phyloP scores from a whole-genome alignment of 2,113 vertebrate species.

The Antechinus stuartii region DNA sequence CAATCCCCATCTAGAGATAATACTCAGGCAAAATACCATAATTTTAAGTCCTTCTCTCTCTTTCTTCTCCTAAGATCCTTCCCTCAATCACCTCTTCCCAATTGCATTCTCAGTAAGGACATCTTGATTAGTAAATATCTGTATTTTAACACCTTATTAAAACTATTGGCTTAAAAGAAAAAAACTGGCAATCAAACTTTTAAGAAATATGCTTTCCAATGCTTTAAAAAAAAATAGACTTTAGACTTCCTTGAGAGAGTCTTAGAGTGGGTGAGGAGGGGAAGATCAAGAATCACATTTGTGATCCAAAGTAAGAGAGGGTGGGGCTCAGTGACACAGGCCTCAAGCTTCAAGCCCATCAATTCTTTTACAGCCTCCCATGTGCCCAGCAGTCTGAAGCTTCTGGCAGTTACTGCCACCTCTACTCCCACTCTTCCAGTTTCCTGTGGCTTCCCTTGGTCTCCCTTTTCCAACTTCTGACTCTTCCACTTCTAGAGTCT shows the following conservation, averaged over 20 bases:
- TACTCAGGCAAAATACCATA: too few relatives aligned
- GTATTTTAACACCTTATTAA: not conserved
- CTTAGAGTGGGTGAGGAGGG: not conserved
- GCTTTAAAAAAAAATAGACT: not conserved
- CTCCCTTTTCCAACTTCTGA: not conserved
- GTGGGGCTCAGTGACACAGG: not conserved
- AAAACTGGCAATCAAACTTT: not conserved
- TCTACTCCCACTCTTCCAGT: not conserved
- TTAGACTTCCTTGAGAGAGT: not conserved
- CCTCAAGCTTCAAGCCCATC: not conserved
- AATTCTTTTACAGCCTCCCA: not conserved
- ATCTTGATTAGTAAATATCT: not conserved
- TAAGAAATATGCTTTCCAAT: not conserved
- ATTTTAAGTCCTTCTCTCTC: not conserved
- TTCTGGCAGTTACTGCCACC: not conserved
- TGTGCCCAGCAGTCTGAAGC: not conserved
- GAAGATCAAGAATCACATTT: not conserved
- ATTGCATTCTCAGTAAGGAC: not conserved
- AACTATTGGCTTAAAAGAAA: not conserved
- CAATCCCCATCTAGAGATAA: too few relatives aligned
- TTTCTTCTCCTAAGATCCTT: not conserved
- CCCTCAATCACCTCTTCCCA: not conserved
- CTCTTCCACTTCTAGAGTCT: not conserved
- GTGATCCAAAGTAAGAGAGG: not conserved
- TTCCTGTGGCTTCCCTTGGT: not conserved